These are phyloP conservation scores for Parazoanthus swiftii DNA, from an alignment of 92 coral and sea anemone genomes.

Conservation along the genomic window DNA sequence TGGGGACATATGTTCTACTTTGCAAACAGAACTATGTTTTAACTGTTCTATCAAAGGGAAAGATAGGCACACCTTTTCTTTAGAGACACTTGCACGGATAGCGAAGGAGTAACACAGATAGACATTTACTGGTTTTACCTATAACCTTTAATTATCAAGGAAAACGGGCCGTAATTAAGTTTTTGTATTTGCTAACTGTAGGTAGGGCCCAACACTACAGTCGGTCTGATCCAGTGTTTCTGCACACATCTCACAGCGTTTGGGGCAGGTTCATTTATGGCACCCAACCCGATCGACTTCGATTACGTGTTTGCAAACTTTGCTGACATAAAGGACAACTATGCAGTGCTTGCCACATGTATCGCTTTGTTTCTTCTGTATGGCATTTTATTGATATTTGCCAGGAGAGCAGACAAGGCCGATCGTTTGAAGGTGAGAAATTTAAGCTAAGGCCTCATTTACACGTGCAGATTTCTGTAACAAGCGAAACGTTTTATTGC, in stretches of 20 bases:
- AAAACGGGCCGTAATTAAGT: not conserved
- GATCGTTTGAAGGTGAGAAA: constrained; percentile 61
- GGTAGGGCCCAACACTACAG: constrained; percentile 79
- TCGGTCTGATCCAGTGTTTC: constrained; percentile 63
- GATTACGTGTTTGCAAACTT: constrained; percentile 63
- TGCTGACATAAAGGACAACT: constrained; percentile 66
- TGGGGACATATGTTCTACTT: too few relatives aligned
- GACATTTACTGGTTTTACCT: too few relatives aligned
- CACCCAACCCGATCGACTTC: constrained; percentile 79
- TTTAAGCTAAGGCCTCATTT: too few relatives aligned
- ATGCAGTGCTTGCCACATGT: constrained; percentile 72
- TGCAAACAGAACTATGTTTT: too few relatives aligned
- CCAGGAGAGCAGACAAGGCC: constrained; percentile 66
- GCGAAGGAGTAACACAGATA: too few relatives aligned
- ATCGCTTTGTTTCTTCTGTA: constrained; percentile 63
- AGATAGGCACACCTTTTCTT: too few relatives aligned
- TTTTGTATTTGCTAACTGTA: constrained; percentile 12
- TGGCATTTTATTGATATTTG: constrained; percentile 58
- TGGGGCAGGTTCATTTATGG: constrained; percentile 69
- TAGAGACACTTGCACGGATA: too few relatives aligned
- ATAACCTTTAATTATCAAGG: too few relatives aligned
- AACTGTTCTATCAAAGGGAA: too few relatives aligned
- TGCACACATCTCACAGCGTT: constrained; percentile 88
- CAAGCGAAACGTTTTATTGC: too few relatives aligned
- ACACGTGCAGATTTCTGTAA: too few relatives aligned